Conservation (phyloP, 2,797 vertebrate genomes). For the Sphaeramia orbicularis region DNA sequence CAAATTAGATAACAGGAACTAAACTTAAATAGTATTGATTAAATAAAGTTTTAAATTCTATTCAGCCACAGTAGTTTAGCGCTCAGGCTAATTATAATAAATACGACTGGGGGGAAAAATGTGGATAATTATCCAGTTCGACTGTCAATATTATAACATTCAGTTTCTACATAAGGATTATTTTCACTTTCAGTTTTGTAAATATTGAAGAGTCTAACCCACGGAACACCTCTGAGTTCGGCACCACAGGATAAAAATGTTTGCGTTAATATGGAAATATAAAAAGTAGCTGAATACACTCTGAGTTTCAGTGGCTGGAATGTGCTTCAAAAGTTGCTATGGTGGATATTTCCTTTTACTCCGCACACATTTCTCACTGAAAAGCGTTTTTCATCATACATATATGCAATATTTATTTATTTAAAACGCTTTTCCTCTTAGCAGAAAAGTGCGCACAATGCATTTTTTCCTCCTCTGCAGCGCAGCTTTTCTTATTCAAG, state of each 20-base stretch:
- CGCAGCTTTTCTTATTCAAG: conserved; percentile 19
- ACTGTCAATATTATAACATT: too few relatives aligned
- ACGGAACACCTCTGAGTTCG: not conserved
- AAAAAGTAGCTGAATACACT: not conserved
- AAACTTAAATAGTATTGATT: too few relatives aligned
- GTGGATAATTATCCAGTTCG: too few relatives aligned
- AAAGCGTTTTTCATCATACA: not conserved
- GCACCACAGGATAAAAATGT: not conserved
- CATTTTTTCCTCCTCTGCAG: not conserved
- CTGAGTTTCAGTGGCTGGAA: not conserved
- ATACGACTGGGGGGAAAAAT: too few relatives aligned
- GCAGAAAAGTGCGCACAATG: not conserved
- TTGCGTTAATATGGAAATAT: not conserved
- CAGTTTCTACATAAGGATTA: too few relatives aligned
- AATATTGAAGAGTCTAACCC: not conserved
- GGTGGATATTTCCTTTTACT: not conserved
- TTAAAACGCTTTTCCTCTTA: not conserved
- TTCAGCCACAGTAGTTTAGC: too few relatives aligned
- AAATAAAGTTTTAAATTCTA: too few relatives aligned
- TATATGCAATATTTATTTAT: not conserved
- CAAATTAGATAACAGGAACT: too few relatives aligned
- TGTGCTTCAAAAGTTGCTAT: not conserved
- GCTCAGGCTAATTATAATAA: too few relatives aligned
- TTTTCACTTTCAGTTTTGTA: not conserved
- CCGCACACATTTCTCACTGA: not conserved